Base-by-base conservation (phyloP, 2,888 invertebrate species). In the Nysson spinosus region DNA sequence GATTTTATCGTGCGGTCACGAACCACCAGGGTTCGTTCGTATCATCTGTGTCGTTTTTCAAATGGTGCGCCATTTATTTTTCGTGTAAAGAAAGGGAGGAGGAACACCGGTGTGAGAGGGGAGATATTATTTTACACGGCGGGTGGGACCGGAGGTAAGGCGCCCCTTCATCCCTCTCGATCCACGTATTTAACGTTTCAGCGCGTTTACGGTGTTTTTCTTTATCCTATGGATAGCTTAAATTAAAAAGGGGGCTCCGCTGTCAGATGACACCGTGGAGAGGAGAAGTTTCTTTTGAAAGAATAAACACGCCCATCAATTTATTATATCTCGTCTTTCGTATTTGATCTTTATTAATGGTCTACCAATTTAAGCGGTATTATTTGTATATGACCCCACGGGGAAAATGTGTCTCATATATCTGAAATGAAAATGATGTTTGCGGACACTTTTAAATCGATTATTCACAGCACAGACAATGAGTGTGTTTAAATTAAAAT, bases 81-180 rank as follows among this genome's bases (percentile, higher is more conserved):
- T 52, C 65, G 56, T 56, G 47, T 37, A 40, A 70, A 46, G 22
- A 62, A 42, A 14, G 14, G 51, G 47, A 55, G 51, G 39, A 7
- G 17, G 20, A 9, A 17, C 22, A 42, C 16, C 16, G 6, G n/a
- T 2, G 43, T 4, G 17, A 34, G 49, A 30, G 34, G 49, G 64
- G 37, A 57, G 78, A 81, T 82, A 82, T 82, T 81, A 77, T 80
- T 81, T 82, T 82, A 77, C 74, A 69, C 39, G 56, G 30, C 69
- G 60, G 69, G 60, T 64, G 61, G 60, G 46, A 56, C n/a, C 62
- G 57, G 39, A 34, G 26, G 49, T 56, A 63, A 65, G 75, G 64
- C 52, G 66, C 57, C 52, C 50, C 58, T 61, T 56, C 51, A 57
- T 11, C 32, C 44, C 54, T 54, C 56, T 56, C 50, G 58, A 43